These are phyloP conservation scores for Grantiella picta DNA, from an alignment of 2,113 vertebrate species.

Conservation along the genomic window DNA sequence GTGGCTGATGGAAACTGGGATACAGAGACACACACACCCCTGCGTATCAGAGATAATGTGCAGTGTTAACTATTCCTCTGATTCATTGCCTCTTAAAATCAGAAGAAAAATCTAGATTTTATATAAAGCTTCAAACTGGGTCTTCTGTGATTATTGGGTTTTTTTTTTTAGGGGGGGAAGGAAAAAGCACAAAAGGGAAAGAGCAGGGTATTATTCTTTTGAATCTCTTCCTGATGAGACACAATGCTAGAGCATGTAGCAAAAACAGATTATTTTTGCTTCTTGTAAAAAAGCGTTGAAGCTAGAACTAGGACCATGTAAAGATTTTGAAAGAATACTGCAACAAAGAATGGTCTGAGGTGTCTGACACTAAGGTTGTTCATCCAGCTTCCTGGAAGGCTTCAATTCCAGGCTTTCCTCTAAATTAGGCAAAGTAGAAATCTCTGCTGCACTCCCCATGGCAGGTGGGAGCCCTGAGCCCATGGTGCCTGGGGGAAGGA, in stretches of 20 bases:
- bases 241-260: not conserved
- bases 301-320: not conserved
- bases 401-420: not conserved
- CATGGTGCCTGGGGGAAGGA: too few relatives aligned
- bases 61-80: not conserved
- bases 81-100: not conserved
- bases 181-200: not conserved
- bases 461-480: not conserved
- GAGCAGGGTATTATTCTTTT: not conserved
- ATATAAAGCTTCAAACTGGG: not conserved
- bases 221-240: not conserved
- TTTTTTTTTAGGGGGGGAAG: rapidly evolving
- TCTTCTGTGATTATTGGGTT: not conserved
- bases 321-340: not conserved
- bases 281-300: not conserved
- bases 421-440: not conserved
- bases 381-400: not conserved
- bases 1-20: not conserved
- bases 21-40: not conserved
- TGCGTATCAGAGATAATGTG: not conserved
- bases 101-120: not conserved
- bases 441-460: not conserved
- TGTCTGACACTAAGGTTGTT: not conserved
- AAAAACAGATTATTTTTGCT: not conserved
- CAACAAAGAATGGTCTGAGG: not conserved